Evolutionary conservation across 2,797 vertebrate genomes (phyloP), one percentile per base, ranked within the genome.

Genomic region (Hozukius guyotensis): DNA sequence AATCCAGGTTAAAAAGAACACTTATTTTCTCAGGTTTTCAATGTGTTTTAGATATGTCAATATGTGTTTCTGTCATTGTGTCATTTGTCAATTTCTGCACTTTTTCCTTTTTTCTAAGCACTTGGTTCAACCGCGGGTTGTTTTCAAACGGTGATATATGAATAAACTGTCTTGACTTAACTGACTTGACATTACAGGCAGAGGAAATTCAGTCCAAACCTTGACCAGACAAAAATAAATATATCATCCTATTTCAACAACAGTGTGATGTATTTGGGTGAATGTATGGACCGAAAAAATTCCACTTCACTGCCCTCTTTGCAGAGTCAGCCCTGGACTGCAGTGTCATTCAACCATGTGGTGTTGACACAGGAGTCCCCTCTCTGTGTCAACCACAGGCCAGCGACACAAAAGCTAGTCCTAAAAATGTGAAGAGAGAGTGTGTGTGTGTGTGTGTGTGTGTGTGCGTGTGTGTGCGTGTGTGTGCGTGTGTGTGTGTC

Each of bases 281-380:
- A 46, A 46, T 18, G 42, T 46, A 46, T 18, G 42, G 42, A 46
- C 42, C 20, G 16, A 46, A 46, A 52, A 52, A 49, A 18, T 18
- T 49, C 46, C 46, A 52, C 49, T 10, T 52, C 49, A 52, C 20
- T 52, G 49, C 18, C 49, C 49, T 52, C 49, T 24, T n/a, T 9
- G 6, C 70, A 20, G 36, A 59, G 53, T 85, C 66, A 22, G 46
- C 14, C 27, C 34, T 31, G 53, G 60, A 68, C 79, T 80, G 46
- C 78, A 53, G 64, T 57, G 78, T 83, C 83, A 84, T 69, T 91
- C 84, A 90, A 78, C 89, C 87, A 31, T 82, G 80, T 25, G 11
- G 24, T 93, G 91, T 90, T 91, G 84, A 91, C 82, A 86, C 60
- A 90, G 57, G 78, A 80, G 67, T 80, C 85, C 75, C 64, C 73